Evolutionary conservation across 2,888 invertebrate species (phyloP).

Genomic region (Nudaria mundana): DNA sequence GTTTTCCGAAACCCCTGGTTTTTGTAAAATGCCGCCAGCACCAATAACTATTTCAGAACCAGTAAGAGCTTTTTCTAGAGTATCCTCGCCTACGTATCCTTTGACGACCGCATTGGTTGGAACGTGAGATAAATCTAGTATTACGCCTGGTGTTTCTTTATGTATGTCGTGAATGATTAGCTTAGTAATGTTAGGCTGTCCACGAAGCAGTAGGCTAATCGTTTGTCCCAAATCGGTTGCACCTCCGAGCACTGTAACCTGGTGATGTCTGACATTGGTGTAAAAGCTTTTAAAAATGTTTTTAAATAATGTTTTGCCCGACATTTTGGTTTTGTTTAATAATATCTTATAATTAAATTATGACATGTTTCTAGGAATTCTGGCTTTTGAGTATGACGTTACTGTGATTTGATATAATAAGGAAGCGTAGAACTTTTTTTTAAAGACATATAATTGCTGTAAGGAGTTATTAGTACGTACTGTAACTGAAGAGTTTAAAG

Average conservation of each 20-base stretch:
- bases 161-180: slow-evolving; percentile 80
- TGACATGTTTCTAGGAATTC: neutral
- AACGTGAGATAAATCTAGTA: slow-evolving; percentile 70
- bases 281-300: slow-evolving; percentile 14
- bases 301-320: slow-evolving; percentile 11
- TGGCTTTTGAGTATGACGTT: neutral
- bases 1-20: slow-evolving; percentile 82
- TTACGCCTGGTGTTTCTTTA: slow-evolving; percentile 58
- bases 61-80: slow-evolving; percentile 59
- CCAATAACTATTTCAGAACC: slow-evolving; percentile 84
- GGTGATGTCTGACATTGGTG: slow-evolving; percentile 34
- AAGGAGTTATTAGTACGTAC: too few relatives aligned
- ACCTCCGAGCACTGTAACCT: slow-evolving; percentile 64
- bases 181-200: slow-evolving; percentile 79
- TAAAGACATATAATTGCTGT: too few relatives aligned
- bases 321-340: too few relatives aligned
- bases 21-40: slow-evolving; percentile 82
- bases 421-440: too few relatives aligned
- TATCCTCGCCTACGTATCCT: slow-evolving; percentile 50
- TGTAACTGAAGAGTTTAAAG: too few relatives aligned
- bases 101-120: slow-evolving; percentile 53
- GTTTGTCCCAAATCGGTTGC: slow-evolving; percentile 78
- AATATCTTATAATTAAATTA: too few relatives aligned
- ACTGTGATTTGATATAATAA: neutral
- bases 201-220: slow-evolving; percentile 79